Evolutionary conservation across 2,113 vertebrate genomes (phyloP).

Genomic region (Meles meles): DNA sequence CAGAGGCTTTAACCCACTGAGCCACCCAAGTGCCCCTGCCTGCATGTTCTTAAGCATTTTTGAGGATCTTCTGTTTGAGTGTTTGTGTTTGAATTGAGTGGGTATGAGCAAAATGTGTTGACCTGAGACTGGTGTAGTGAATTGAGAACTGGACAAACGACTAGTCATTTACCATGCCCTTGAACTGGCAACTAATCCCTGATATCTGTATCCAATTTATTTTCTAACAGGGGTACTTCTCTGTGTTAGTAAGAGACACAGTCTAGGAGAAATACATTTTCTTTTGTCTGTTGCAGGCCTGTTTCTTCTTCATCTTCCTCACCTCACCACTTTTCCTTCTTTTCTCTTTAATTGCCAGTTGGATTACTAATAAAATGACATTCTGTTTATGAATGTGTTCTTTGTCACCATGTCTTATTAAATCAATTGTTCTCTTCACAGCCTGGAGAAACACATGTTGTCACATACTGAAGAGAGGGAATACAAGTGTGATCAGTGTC

Average conservation of each 20-base stretch:
- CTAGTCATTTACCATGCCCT: neutral
- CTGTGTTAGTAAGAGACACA: neutral
- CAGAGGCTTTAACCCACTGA: too few species aligned
- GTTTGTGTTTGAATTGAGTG: slow-evolving; percentile 8
- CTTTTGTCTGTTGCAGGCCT: neutral
- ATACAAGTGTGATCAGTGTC: slow-evolving; percentile 95
- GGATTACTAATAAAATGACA: slow-evolving; percentile 17
- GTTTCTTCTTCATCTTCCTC: neutral
- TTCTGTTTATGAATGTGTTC: slow-evolving; percentile 41
- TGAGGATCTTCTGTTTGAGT: neutral
- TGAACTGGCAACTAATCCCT: neutral
- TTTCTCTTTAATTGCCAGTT: slow-evolving; percentile 19
- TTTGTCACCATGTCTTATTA: slow-evolving; percentile 43
- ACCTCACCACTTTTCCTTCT: neutral
- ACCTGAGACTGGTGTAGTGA: neutral
- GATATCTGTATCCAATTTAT: neutral
- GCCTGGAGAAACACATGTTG: slow-evolving; percentile 95
- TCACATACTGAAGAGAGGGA: slow-evolving; percentile 96
- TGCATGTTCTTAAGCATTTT: neutral
- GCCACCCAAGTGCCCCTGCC: neutral
- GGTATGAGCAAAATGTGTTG: neutral
- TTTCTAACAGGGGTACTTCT: neutral
- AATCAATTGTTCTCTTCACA: slow-evolving; percentile 80
- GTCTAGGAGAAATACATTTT: neutral
- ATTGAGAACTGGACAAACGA: neutral